Evolutionary conservation across 1,140 invertebrate genomes (phyloP), one percentile per base, ranked within the genome.

Genomic region (Lethrus apterus): DNA sequence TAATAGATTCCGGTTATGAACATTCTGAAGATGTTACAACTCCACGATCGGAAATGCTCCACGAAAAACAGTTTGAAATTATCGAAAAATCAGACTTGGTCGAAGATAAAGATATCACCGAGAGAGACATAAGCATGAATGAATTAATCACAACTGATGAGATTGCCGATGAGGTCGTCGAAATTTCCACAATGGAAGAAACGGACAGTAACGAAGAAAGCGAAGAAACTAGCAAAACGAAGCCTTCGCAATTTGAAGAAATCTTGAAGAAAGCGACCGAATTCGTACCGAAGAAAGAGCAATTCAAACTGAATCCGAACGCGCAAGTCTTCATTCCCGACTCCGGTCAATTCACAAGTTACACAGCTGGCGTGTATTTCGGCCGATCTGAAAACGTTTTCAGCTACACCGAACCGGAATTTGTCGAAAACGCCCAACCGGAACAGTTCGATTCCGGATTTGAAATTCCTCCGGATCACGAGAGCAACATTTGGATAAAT

Each of bases 281-380:
- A 51, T 63, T 64, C 34, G 50, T 63, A 2, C 62, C 62, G 3
- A 59, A 58, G 52, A 49, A 44, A 2, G 50, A 44, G 21, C 21
- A 31, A 10, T 47, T 32, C 14, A 36, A 36, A 29, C 14, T 65
- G 35, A 65, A 66, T 55, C 64, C 64, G 1, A 57, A 66, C 34
- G 64, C 64, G 2, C 56, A 59, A 17, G 60, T 62, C 46, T 66
- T 66, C 48, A 46, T 66, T 17, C 64, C 64, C 14, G 55, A 51
- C 31, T 42, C 45, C 8, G 32, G 32, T n/a, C 43, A 49, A 41
- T 48, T 43, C 29, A 2, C 26, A 17, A 31, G 15, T 4, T 31
- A 10, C 11, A 10, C 42, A 48, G 14, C 7, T 23, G 23, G 13
- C 4, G 8, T 5, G 17, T 7, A 11, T 11, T n/a, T n/a, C n/a